Percentiles rank a stretch among this genome's conserved stretches.
Evolutionary conservation across 64 coral and sea anemone genomes (phyloP).

Genomic region (Stylophora pistillata): DNA sequence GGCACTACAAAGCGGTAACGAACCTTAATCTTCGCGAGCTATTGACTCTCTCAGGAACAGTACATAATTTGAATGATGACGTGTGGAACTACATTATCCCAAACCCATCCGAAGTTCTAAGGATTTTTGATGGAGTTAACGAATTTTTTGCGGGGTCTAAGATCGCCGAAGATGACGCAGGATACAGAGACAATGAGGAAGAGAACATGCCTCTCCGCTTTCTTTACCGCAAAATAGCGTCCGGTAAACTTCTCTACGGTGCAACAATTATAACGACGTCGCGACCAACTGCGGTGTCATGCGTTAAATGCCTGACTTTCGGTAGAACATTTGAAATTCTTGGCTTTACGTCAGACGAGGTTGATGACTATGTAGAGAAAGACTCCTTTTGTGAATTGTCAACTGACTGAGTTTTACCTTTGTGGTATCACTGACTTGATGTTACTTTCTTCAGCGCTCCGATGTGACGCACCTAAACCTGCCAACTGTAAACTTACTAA

Average conservation of each 20-base stretch:
- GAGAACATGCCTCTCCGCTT: conserved; percentile 4
- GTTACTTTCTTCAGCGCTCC: too few relatives aligned
- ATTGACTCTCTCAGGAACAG: neutral
- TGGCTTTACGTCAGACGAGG: conserved; percentile 57
- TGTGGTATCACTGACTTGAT: too few relatives aligned
- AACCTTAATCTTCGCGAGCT: conserved; percentile 31
- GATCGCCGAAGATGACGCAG: neutral
- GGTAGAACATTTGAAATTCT: conserved; percentile 62
- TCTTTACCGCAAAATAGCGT: conserved; percentile 16
- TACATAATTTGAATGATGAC: conserved; percentile 38
- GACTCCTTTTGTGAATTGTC: too few relatives aligned
- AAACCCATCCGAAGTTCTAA: conserved; percentile 43
- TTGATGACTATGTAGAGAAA: conserved; percentile 54
- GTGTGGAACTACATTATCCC: conserved; percentile 37
- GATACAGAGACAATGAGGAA: neutral
- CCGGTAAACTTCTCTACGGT: conserved; percentile 38
- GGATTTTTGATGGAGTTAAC: conserved; percentile 64
- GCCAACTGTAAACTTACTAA: too few relatives aligned
- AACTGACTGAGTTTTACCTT: neutral
- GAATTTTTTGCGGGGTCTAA: conserved; percentile 7
- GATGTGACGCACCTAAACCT: neutral
- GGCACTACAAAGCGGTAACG: neutral
- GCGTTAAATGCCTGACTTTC: conserved; percentile 14
- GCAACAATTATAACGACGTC: conserved; percentile 51
- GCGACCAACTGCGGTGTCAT: conserved; percentile 49